Evolutionary conservation across 1,140 invertebrate genomes (phyloP), one percentile per base, ranked within the genome.

Genomic region (Aphaenogaster rudis): DNA sequence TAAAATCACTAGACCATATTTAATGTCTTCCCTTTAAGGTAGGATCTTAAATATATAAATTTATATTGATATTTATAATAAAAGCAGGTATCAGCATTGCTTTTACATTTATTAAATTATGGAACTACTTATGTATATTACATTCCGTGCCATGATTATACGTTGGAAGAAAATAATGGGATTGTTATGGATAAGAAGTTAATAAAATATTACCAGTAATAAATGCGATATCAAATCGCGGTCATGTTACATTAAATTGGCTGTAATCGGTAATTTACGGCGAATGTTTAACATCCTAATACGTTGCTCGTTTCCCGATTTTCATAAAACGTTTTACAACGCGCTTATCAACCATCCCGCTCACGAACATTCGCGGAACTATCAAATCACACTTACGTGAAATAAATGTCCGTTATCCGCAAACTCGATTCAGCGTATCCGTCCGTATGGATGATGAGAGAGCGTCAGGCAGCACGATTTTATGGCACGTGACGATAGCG

Each of bases 401-500:
- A 57, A 71, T 71, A 88, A 79, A 59, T 42, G 71, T 74, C 48
- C 42, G 36, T 78, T 86, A 63, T 66, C 50, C 54, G 54, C 54
- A 81, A 86, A 89, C 66, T 54, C 36, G 61, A 80, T 86, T 77
- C 76, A 33, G 5, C 21, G 0, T 33, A 33, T 71, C 17, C 57
- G 21, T 54, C 39, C 36, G 78, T 82, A 77, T 82, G 54, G 50
- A 50, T 33, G 61, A 86, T 71, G 82, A 88, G 42, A 64, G 50
- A 86, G 36, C 45, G 69, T 79, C 72, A 74, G 42, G 28, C 21
- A 17, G 74, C 33, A 21, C 63, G 61, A 88, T 88, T 89, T 86
- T 81, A 90, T 86, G 59, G 74, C 54, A 57, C 72, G 63, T 79
- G 50, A 86, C 81, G 80, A 79, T 82, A 82, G 52, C 64, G 50